Percentiles rank a stretch among this genome's conserved stretches.
phyloP scores from a whole-genome alignment of 2,888 invertebrate species.

The Pammene aurita region DNA sequence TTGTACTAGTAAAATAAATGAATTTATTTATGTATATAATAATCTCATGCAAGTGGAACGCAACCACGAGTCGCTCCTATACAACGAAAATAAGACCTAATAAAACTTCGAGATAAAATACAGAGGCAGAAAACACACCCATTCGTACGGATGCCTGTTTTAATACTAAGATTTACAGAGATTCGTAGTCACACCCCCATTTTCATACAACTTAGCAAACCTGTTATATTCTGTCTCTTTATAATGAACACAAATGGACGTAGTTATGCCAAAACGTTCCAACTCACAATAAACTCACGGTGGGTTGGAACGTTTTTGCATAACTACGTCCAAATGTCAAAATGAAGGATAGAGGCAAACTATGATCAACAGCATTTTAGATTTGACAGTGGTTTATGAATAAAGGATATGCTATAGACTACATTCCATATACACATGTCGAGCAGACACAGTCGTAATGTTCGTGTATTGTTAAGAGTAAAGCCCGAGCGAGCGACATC shows the following conservation, averaged over 20 bases:
- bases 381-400: too few species aligned
- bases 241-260: too few species aligned
- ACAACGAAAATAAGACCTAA: conserved; percentile 24
- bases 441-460: conserved; percentile 61
- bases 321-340: too few species aligned
- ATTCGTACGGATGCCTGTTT: conserved; percentile 20
- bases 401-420: background rate
- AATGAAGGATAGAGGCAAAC: too few species aligned
- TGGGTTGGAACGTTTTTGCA: too few species aligned
- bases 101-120: conserved; percentile 25
- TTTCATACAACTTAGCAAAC: too few species aligned
- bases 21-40: conserved; percentile 18
- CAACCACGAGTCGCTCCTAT: conserved; percentile 8
- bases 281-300: too few species aligned
- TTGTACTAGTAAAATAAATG: conserved; percentile 8
- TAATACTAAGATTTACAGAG: conserved; percentile 56
- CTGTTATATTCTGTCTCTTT: too few species aligned
- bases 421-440: conserved; percentile 4
- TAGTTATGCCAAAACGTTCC: too few species aligned
- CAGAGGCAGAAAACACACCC: conserved; percentile 9
- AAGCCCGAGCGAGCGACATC: conserved; percentile 30
- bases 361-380: too few species aligned
- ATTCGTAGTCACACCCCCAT: background rate
- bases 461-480: conserved; percentile 47
- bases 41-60: conserved; percentile 21